Percentiles rank a stretch among this genome's conserved stretches.
Evolutionary conservation across 2,888 invertebrate genomes (phyloP).

Genomic region (Agrochola litura): DNA sequence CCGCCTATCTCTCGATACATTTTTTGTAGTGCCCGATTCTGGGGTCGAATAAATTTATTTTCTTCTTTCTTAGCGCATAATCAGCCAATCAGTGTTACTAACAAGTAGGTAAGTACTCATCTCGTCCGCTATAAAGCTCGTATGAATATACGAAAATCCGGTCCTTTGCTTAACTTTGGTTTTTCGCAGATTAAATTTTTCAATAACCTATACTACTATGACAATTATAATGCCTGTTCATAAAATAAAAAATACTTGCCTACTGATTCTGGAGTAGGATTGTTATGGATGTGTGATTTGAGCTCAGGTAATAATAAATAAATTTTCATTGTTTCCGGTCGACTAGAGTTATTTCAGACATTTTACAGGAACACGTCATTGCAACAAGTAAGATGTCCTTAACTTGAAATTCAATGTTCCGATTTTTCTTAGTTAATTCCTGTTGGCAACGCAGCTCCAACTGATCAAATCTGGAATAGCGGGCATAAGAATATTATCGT

Average conservation of each 20-base stretch:
- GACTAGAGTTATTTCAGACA: slow-evolving; percentile 24
- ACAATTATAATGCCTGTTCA: not conserved
- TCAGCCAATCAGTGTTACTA: not conserved
- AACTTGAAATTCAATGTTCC: slow-evolving; percentile 19
- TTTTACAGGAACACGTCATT: slow-evolving; percentile 25
- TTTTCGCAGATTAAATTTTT: not conserved
- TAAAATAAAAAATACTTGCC: slow-evolving; percentile 31
- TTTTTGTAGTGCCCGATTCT: not conserved
- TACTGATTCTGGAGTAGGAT: slow-evolving; percentile 1
- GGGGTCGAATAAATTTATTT: not conserved
- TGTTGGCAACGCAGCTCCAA: slow-evolving; percentile 17
- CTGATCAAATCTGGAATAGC: slow-evolving; percentile 49
- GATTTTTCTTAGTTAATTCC: slow-evolving; percentile 19
- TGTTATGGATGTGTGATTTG: slow-evolving; percentile 12
- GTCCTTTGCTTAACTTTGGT: not conserved
- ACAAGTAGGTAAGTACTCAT: not conserved
- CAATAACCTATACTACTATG: not conserved
- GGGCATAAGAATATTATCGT: slow-evolving; percentile 35
- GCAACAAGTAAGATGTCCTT: slow-evolving; percentile 10
- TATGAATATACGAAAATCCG: not conserved
- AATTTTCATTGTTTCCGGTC: slow-evolving; percentile 4
- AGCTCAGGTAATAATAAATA: not conserved
- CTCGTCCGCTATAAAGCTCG: not conserved
- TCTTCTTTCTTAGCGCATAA: not conserved
- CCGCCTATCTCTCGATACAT: too few relatives aligned